phyloP scores from a whole-genome alignment of 2,113 vertebrate species.

The Lasiurus cinereus region DNA sequence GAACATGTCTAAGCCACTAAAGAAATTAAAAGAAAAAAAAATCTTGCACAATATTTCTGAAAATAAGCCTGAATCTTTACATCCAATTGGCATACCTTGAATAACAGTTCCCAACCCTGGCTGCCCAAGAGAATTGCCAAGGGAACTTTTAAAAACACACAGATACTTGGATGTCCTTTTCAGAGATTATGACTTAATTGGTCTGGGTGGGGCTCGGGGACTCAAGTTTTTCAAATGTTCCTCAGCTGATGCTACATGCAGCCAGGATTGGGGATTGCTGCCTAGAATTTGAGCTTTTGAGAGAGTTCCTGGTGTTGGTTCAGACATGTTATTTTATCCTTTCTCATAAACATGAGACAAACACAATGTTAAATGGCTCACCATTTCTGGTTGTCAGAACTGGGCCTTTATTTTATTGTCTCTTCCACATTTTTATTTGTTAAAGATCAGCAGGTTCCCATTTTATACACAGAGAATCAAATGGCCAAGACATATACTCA shows the following conservation, averaged over 20 bases:
- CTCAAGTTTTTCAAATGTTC: slow-evolving; percentile 56
- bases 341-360: slow-evolving; percentile 66
- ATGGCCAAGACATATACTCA: not conserved
- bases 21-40: not conserved
- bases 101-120: not conserved
- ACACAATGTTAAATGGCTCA: slow-evolving; percentile 63
- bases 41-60: slow-evolving; percentile 32
- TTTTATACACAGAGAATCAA: slow-evolving; percentile 41
- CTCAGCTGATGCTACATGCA: not conserved
- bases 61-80: slow-evolving; percentile 47
- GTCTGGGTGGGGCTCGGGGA: slow-evolving; percentile 9
- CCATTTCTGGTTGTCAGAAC: slow-evolving; percentile 54
- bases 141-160: slow-evolving; percentile 63
- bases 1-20: not conserved
- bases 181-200: slow-evolving; percentile 16
- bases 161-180: slow-evolving; percentile 22
- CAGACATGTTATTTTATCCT: slow-evolving; percentile 67
- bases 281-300: slow-evolving; percentile 54
- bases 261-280: not conserved
- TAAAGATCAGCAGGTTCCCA: slow-evolving; percentile 9
- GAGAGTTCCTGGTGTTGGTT: slow-evolving; percentile 57
- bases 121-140: not conserved
- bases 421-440: not conserved
- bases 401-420: slow-evolving; percentile 44
- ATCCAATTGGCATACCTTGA: not conserved